Percentiles rank a stretch among this genome's conserved stretches.
These are phyloP conservation scores for Oncorhynchus tshawytscha DNA, from an alignment of 2,113 vertebrate species.

Conservation along the genomic window DNA sequence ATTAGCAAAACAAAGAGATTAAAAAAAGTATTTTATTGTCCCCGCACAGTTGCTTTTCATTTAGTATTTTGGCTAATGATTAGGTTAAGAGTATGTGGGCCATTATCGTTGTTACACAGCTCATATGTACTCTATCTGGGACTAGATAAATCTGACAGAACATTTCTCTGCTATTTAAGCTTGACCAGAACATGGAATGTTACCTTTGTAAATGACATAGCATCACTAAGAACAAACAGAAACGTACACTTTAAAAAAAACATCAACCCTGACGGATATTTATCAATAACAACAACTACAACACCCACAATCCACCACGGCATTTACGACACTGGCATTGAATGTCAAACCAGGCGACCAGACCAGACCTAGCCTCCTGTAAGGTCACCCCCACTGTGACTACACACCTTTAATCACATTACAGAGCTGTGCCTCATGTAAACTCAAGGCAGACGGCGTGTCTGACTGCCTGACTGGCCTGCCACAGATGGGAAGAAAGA, in stretches of 20 bases:
- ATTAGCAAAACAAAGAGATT: slow-evolving; percentile 4
- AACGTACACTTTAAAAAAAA: background rate
- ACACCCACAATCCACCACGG: no score
- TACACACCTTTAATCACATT: background rate
- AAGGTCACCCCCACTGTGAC: background rate
- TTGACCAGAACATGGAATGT: background rate
- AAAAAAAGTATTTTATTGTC: slow-evolving; percentile 78
- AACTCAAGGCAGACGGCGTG: background rate
- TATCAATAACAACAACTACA: no score
- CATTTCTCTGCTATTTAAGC: background rate
- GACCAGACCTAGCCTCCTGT: background rate
- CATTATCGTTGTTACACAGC: background rate
- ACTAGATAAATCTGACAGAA: background rate
- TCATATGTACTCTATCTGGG: background rate
- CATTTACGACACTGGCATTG: background rate
- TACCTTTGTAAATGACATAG: background rate
- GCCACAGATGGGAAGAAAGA: slow-evolving; percentile 5
- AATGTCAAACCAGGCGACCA: background rate
- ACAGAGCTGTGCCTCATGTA: background rate
- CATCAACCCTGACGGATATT: background rate
- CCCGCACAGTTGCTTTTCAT: slow-evolving; percentile 76
- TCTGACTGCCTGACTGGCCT: background rate
- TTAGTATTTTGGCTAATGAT: slow-evolving; percentile 68
- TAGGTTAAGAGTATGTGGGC: slow-evolving; percentile 18
- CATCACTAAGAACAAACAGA: background rate